These are phyloP conservation scores for Tachypleus tridentatus DNA, from an alignment of 1,140 invertebrate species.

Conservation along the genomic window DNA sequence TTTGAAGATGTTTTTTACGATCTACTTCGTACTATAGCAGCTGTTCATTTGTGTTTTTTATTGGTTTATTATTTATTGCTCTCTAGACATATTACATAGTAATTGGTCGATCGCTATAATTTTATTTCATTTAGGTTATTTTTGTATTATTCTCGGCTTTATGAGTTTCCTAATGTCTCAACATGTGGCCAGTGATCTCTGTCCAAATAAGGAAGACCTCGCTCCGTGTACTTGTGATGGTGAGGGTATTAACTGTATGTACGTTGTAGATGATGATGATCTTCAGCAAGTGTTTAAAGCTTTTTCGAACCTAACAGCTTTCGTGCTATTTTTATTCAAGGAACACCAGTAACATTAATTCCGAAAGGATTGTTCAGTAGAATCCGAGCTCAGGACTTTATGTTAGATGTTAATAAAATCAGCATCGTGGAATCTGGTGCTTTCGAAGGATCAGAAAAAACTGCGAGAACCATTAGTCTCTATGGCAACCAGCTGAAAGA, in stretches of 20 bases:
- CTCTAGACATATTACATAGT: too few species aligned
- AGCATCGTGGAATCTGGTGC: slow-evolving; percentile 4
- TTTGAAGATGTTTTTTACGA: too few species aligned
- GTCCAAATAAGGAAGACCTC: slow-evolving; percentile 7
- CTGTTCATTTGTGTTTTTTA: too few species aligned
- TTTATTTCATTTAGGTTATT: not conserved
- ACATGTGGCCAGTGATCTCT: slow-evolving; percentile 5
- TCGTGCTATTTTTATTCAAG: slow-evolving; percentile 15
- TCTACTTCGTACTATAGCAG: too few species aligned
- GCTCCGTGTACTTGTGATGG: slow-evolving; percentile 17
- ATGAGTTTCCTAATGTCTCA: not conserved
- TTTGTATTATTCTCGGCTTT: not conserved
- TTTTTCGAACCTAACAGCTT: slow-evolving; percentile 9
- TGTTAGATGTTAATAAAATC: slow-evolving; percentile 13
- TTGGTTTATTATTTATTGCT: too few species aligned
- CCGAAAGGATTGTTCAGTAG: slow-evolving; percentile 11
- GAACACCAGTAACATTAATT: slow-evolving; percentile 9
- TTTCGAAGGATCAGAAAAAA: slow-evolving; percentile 9
- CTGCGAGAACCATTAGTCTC: slow-evolving; percentile 6
- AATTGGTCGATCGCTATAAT: too few species aligned
- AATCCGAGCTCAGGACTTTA: slow-evolving; percentile 9
- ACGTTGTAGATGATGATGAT: slow-evolving; percentile 2
- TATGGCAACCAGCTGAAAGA: slow-evolving; percentile 13
- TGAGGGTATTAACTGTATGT: slow-evolving; percentile 17
- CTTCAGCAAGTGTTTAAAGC: slow-evolving; percentile 12